Conservation (phyloP, 1,140 invertebrate genomes). For the Acromyrmex echinatior region DNA sequence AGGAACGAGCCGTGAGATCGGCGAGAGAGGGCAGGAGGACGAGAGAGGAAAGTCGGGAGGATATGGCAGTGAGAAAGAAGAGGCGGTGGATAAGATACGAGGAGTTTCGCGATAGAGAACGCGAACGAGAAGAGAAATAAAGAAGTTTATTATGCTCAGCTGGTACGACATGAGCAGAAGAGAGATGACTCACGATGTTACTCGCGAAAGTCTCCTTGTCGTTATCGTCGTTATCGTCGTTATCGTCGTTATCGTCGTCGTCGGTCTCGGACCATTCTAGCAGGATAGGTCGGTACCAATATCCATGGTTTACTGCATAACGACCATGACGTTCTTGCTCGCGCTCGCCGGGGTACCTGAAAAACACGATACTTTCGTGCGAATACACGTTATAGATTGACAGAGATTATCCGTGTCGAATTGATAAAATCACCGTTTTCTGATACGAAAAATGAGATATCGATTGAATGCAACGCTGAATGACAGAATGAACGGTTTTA, state of each 20-base stretch:
- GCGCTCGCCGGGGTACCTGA: background rate
- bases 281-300: slow-evolving; percentile 54
- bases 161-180: background rate
- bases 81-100: slow-evolving; percentile 41
- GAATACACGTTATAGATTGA: slow-evolving; percentile 39
- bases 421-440: slow-evolving; percentile 29
- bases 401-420: slow-evolving; percentile 23
- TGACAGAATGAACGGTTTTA: too few species aligned
- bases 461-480: too few species aligned
- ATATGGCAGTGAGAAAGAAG: background rate
- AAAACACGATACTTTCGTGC: slow-evolving; percentile 50
- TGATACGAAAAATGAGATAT: slow-evolving; percentile 30
- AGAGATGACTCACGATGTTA: slow-evolving; percentile 2
- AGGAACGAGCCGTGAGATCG: background rate
- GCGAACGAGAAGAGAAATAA: slow-evolving; percentile 46
- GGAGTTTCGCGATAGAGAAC: slow-evolving; percentile 38
- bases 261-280: slow-evolving; percentile 36
- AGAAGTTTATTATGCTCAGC: slow-evolving; percentile 43
- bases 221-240: background rate
- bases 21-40: background rate
- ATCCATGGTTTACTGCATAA: slow-evolving; percentile 24
- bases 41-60: background rate
- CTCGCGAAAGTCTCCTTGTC: background rate
- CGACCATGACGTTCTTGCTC: background rate
- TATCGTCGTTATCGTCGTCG: background rate